Base-by-base conservation (phyloP, 2,888 invertebrate genomes). In the Stenurella melanura region DNA sequence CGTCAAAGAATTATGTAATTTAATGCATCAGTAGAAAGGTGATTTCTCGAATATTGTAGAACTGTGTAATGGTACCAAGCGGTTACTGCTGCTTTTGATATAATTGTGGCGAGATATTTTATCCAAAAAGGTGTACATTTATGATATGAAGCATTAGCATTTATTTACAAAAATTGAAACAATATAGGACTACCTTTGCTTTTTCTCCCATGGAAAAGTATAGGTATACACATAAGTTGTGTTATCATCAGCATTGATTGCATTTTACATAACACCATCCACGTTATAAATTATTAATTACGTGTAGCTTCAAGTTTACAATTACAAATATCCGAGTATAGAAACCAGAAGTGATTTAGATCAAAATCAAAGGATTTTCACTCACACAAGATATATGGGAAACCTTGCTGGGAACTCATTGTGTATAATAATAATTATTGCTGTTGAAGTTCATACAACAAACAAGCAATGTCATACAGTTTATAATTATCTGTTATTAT, bases 371-470 rank as follows among this genome's bases (percentile, higher is more conserved):
- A 50, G 50, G n/a, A 50, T 50, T 50, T 50, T n/a, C 50, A 50
- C n/a, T 50, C 3, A 5, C n/a, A 50, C n/a, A 4, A 1, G 50
- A n/a, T n/a, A 0, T n/a, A n/a, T n/a, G n/a, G 18, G 63, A 64
- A 64, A 38, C 42, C 38, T 64, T 38, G 42, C 12, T 18, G 11
- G 9, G 18, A 42, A 21, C n/a, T 42, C 64, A 64, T 21, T 38
- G 12, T 64, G 42, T 42, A 42, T 64, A 42, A 38, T 64, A 42
- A 38, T 64, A 64, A 64, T 64, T 64, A 64, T 38, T 42, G 11
- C 42, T 17, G 50, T 21, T 50, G 50, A 61, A 9, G 61, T 50
- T 64, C 64, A 12, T 19, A 12, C 15, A 64, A 18, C 19, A 38
- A 38, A 42, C 42, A 17, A 64, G 42, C 64, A 64, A 38, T 30